Conservation (phyloP, 2,113 vertebrate genomes). For the mouse (Mus musculus) region DNA sequence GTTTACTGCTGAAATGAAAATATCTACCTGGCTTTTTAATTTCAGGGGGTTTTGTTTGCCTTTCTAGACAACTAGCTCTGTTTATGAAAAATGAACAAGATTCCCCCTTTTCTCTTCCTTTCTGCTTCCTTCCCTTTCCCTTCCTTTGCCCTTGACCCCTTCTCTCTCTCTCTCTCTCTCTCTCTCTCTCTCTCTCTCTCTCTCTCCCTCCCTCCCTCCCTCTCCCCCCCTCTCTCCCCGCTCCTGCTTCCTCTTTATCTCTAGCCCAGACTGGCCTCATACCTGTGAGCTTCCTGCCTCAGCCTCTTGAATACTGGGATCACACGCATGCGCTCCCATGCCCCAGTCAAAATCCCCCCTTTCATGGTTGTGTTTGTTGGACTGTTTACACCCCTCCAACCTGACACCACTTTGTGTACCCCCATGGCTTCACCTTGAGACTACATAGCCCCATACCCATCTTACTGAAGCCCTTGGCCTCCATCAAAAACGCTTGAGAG, state of each 20-base stretch:
- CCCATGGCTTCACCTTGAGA: background rate
- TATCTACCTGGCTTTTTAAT: background rate
- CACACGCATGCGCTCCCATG: background rate
- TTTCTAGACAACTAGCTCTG: background rate
- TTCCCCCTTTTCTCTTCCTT: background rate
- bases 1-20: background rate
- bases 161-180: no score
- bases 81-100: background rate
- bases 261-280: background rate
- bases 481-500: background rate
- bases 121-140: no score
- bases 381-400: background rate
- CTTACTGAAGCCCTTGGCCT: background rate
- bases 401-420: rapidly evolving
- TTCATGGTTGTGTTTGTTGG: background rate
- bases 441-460: background rate
- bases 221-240: no score
- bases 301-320: background rate
- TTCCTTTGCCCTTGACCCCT: background rate
- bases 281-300: background rate
- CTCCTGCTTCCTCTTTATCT: background rate
- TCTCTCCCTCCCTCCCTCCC: background rate
- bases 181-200: background rate
- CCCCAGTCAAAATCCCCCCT: background rate
- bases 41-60: background rate